These are phyloP conservation scores for Pseudopleuronectes americanus DNA, from an alignment of 2,797 vertebrate genomes.

Conservation along the genomic window DNA sequence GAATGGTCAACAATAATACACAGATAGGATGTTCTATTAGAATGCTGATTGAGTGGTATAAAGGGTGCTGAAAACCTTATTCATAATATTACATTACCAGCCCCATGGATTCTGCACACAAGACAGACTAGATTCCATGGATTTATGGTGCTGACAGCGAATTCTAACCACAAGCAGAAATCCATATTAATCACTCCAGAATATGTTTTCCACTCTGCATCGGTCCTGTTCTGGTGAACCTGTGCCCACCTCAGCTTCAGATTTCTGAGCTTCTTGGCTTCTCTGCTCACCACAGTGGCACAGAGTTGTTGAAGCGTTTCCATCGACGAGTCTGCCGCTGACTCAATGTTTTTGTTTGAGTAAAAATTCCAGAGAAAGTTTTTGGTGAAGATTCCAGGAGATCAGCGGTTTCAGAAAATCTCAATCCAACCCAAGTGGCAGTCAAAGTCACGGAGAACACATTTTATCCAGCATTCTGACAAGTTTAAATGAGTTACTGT, in stretches of 20 bases:
- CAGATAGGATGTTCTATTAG: too few relatives aligned
- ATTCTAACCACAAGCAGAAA: conserved; percentile 1
- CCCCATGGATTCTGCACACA: neutral
- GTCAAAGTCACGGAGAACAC: neutral
- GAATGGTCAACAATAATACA: too few relatives aligned
- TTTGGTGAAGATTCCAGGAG: neutral
- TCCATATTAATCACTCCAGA: neutral
- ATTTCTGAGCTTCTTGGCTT: conserved; percentile 1
- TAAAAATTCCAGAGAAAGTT: neutral
- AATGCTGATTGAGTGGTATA: too few relatives aligned
- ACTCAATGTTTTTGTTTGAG: neutral
- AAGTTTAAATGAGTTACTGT: too few relatives aligned
- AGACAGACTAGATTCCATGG: neutral
- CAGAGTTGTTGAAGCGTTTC: too few relatives aligned
- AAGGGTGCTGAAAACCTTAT: too few relatives aligned
- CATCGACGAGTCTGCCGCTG: neutral
- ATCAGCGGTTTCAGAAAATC: too few relatives aligned
- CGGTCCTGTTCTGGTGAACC: neutral
- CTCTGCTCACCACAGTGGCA: neutral
- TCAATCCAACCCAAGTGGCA: neutral
- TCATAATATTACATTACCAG: neutral
- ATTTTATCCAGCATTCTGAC: too few relatives aligned
- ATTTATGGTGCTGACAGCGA: neutral
- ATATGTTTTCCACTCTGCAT: neutral
- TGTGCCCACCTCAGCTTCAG: neutral